Evolutionary conservation across 2,888 invertebrate species (phyloP).

Genomic region (Physocephala rufipes): DNA sequence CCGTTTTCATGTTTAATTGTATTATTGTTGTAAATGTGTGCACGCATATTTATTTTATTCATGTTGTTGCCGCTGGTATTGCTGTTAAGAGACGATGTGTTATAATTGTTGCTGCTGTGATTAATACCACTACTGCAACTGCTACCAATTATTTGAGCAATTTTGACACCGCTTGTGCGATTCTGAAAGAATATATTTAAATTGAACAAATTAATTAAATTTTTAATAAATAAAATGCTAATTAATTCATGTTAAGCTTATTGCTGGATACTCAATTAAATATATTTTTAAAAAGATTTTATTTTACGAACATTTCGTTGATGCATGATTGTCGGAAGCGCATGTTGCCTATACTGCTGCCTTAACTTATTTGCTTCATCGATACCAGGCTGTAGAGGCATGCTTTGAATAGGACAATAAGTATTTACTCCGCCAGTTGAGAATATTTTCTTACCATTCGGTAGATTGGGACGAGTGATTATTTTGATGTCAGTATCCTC

Average conservation of each 20-base stretch:
- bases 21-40: constrained; percentile 59
- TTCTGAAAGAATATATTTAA: constrained; percentile 36
- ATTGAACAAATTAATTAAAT: too few relatives aligned
- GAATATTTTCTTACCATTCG: constrained; percentile 55
- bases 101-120: constrained; percentile 5
- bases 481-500: constrained; percentile 58
- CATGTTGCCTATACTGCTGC: constrained; percentile 53
- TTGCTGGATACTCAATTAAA: too few relatives aligned
- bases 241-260: too few relatives aligned
- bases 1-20: constrained; percentile 60
- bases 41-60: constrained; percentile 48
- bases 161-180: constrained; percentile 47
- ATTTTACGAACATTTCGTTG: constrained; percentile 12
- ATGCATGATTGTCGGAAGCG: constrained; percentile 28
- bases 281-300: too few relatives aligned
- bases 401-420: constrained; percentile 56
- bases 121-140: not conserved
- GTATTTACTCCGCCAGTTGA: constrained; percentile 59
- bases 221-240: too few relatives aligned
- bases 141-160: constrained; percentile 46
- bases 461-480: constrained; percentile 43
- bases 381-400: constrained; percentile 56
- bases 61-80: not conserved
- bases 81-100: too few relatives aligned
- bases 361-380: constrained; percentile 58